A percentile compares a stretch with the other conserved stretches of the same genome.
These are phyloP conservation scores for Lethenteron camtschaticum DNA, from an alignment of 2,113 vertebrate species.

Conservation along the genomic window DNA sequence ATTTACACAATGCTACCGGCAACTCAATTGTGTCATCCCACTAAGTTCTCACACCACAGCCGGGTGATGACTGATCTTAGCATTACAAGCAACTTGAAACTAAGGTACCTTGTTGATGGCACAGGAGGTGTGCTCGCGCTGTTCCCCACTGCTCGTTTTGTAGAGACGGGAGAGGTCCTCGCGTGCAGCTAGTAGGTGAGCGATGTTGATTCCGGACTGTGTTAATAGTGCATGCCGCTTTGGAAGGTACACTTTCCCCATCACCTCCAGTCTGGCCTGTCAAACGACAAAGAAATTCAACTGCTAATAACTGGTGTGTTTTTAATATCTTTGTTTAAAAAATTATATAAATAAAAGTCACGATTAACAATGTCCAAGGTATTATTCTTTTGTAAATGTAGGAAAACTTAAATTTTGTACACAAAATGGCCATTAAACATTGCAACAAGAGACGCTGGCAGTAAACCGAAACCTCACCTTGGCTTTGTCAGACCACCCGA, in stretches of 20 bases:
- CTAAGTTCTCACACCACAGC: background rate
- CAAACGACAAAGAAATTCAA: background rate
- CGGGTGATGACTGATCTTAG: background rate
- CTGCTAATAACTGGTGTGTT: no score
- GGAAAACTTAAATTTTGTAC: background rate
- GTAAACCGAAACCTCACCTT: constrained; percentile 35
- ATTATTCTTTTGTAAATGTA: constrained; percentile 1
- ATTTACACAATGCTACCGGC: background rate
- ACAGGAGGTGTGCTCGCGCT: constrained; percentile 21
- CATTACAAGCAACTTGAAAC: background rate
- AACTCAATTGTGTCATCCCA: background rate
- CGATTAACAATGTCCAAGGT: background rate
- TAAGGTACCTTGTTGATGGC: constrained; percentile 38
- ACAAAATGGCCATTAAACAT: background rate
- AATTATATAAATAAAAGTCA: no score
- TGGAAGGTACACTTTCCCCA: constrained; percentile 15
- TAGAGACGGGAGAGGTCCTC: constrained; percentile 37
- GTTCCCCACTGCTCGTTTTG: constrained; percentile 18
- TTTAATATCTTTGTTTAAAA: no score
- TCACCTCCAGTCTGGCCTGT: constrained; percentile 15
- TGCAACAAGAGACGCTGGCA: background rate
- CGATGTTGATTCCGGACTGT: constrained; percentile 19
- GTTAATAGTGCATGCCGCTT: constrained; percentile 12
- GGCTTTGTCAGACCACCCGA: constrained; percentile 86
- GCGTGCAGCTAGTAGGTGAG: constrained; percentile 38